A percentile compares a stretch with the other conserved stretches of the same genome.
These are phyloP conservation scores for Parapsyche elsis DNA, from an alignment of 1,140 invertebrate species.

Conservation along the genomic window DNA sequence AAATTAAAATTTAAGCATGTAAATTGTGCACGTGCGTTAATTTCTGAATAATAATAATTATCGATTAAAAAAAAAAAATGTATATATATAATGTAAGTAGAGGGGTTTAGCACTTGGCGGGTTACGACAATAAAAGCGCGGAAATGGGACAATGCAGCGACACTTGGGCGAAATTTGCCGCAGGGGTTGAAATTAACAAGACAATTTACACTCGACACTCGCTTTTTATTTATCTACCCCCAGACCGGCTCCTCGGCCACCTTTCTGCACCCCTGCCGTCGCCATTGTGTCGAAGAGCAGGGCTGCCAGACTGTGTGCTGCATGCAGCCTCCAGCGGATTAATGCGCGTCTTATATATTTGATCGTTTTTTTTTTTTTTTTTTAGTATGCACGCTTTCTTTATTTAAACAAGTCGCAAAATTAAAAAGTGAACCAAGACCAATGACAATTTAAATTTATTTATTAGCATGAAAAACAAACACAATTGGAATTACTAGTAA, in stretches of 20 bases:
- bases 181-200: constrained; percentile 56
- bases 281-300: constrained; percentile 26
- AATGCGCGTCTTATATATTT: not conserved
- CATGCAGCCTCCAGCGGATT: not conserved
- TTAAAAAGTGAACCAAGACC: no score
- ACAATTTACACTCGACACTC: constrained; percentile 56
- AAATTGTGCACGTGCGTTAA: not conserved
- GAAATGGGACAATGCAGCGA: constrained; percentile 56
- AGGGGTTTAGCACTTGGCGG: constrained; percentile 21
- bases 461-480: no score
- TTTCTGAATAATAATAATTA: not conserved
- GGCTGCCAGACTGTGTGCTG: not conserved
- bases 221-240: constrained; percentile 52
- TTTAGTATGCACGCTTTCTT: no score
- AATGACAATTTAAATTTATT: no score
- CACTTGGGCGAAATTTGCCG: constrained; percentile 57
- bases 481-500: no score
- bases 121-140: constrained; percentile 55
- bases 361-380: no score
- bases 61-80: not conserved
- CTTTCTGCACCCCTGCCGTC: not conserved
- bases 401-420: no score
- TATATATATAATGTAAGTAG: constrained; percentile 3
- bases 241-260: not conserved
- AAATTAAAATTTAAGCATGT: no score